phyloP scores from a whole-genome alignment of 2,113 vertebrate species.

The Circaetus cinerascens region DNA sequence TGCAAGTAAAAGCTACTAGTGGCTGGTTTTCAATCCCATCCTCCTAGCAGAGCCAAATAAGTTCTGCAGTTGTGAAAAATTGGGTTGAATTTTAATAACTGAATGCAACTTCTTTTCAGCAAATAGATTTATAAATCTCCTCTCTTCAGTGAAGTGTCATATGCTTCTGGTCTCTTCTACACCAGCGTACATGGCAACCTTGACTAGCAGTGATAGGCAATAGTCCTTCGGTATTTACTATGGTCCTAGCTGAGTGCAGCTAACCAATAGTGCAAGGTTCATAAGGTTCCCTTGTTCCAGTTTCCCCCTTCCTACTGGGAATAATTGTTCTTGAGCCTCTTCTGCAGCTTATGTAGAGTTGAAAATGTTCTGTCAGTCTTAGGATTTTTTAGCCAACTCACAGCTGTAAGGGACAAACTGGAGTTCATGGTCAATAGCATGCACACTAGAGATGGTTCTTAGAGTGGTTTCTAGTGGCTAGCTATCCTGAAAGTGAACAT shows the following conservation, averaged over 20 bases:
- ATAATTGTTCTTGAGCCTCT: conserved; percentile 9
- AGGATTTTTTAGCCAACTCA: not conserved
- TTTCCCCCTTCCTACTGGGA: not conserved
- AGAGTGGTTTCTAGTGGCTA: not conserved
- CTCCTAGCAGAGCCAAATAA: not conserved
- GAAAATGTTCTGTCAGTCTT: not conserved
- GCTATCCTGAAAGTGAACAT: not conserved
- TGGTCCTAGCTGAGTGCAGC: not conserved
- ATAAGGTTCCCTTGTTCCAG: not conserved
- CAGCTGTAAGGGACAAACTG: not conserved
- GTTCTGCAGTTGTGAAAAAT: not conserved
- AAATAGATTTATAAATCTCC: not conserved
- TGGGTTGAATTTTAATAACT: not conserved
- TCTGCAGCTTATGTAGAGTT: not conserved
- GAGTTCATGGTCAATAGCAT: not conserved
- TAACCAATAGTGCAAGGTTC: not conserved
- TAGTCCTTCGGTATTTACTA: not conserved
- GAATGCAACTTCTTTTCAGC: not conserved
- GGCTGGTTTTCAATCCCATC: not conserved
- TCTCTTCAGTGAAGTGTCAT: not conserved
- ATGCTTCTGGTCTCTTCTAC: not conserved
- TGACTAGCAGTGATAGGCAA: not conserved
- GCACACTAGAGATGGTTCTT: not conserved
- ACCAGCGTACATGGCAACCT: not conserved
- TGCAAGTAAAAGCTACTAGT: not conserved